A percentile compares a stretch with the other conserved stretches of the same genome.
Conservation (phyloP, 2,113 vertebrate species). For the Hyla sarda region DNA sequence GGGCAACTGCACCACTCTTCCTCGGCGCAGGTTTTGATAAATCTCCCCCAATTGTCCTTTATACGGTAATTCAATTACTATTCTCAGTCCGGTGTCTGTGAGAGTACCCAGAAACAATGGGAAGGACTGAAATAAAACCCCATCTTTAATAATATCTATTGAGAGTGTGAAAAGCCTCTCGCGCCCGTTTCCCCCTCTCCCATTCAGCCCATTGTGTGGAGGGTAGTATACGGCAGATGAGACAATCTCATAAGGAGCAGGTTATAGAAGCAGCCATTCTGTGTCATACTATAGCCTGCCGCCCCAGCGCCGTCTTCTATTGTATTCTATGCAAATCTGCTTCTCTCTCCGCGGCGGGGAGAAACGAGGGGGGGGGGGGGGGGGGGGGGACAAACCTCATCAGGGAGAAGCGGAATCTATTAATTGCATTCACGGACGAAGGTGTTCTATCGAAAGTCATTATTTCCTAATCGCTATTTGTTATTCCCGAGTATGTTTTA, state of each 20-base stretch:
- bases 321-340: slow-evolving; percentile 69
- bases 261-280: slow-evolving; percentile 44
- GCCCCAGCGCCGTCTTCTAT: slow-evolving; percentile 63
- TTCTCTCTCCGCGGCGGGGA: slow-evolving; percentile 70
- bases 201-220: slow-evolving; percentile 55
- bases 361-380: not conserved
- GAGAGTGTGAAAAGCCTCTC: slow-evolving; percentile 39
- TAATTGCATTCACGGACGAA: slow-evolving; percentile 76
- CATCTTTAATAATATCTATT: slow-evolving; percentile 29
- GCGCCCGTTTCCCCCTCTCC: slow-evolving; percentile 32
- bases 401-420: slow-evolving; percentile 71
- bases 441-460: slow-evolving; percentile 74
- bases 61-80: too few relatives aligned
- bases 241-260: slow-evolving; percentile 62
- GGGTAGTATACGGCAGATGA: slow-evolving; percentile 60
- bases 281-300: slow-evolving; percentile 23
- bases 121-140: not conserved
- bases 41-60: too few relatives aligned
- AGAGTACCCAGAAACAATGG: not conserved
- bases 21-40: too few relatives aligned
- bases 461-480: slow-evolving; percentile 77
- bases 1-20: too few relatives aligned
- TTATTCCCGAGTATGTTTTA: slow-evolving; percentile 74
- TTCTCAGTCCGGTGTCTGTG: not conserved
- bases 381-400: not conserved